Evolutionary conservation across 2,797 vertebrate species (phyloP).

Genomic region (Xiphorhynchus erythropygius): DNA sequence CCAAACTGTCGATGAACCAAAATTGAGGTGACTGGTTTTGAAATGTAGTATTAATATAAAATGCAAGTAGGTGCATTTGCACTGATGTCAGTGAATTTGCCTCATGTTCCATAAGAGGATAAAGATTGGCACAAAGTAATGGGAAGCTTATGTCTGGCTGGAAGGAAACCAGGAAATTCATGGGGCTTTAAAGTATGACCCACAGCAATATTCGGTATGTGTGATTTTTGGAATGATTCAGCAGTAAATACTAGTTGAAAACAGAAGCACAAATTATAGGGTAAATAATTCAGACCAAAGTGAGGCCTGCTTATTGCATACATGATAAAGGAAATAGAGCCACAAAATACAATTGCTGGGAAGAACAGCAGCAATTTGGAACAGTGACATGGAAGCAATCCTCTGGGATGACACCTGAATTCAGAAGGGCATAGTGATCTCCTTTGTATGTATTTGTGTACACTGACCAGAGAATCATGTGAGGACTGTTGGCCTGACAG

Average conservation of each 20-base stretch:
- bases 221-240: slow-evolving; percentile 56
- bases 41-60: background rate
- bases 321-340: slow-evolving; percentile 6
- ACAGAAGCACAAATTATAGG: slow-evolving; percentile 48
- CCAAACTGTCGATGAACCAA: background rate
- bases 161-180: slow-evolving; percentile 27
- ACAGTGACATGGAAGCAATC: background rate
- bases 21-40: background rate
- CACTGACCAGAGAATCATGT: background rate
- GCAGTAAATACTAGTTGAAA: slow-evolving; percentile 52
- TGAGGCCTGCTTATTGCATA: background rate
- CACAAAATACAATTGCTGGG: background rate
- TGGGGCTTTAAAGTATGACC: slow-evolving; percentile 30
- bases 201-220: slow-evolving; percentile 23
- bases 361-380: background rate
- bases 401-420: background rate
- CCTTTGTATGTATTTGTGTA: background rate
- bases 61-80: background rate
- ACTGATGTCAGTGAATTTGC: background rate
- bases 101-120: background rate
- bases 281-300: slow-evolving; percentile 37
- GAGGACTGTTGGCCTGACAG: background rate
- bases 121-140: background rate
- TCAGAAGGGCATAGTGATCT: background rate
- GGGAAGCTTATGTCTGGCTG: slow-evolving; percentile 39